Evolutionary conservation across 2,888 invertebrate species (phyloP).

Genomic region (Gortyna flavago): DNA sequence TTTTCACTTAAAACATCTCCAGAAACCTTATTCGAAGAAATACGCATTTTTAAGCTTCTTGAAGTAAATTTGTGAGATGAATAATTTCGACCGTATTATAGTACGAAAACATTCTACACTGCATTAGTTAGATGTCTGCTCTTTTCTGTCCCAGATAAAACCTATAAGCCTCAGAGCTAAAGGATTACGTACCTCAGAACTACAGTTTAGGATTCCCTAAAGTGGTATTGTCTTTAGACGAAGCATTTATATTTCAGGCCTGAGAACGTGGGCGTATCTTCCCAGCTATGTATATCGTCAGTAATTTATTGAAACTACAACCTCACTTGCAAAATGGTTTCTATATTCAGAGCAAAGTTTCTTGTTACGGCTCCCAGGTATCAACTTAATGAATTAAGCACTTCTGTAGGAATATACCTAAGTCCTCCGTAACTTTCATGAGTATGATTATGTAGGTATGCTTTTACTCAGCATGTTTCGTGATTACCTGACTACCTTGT

Average conservation of each 20-base stretch:
- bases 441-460: neutral
- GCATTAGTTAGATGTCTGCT: neutral
- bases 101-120: neutral
- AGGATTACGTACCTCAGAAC: slow-evolving; percentile 26
- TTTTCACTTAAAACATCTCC: slow-evolving; percentile 31
- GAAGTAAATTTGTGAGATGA: slow-evolving; percentile 6
- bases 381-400: slow-evolving; percentile 54
- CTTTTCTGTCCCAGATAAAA: slow-evolving; percentile 23
- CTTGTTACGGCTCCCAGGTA: slow-evolving; percentile 31
- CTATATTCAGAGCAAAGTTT: slow-evolving; percentile 47
- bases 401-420: slow-evolving; percentile 25
- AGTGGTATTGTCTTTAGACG: slow-evolving; percentile 30
- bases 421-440: slow-evolving; percentile 13
- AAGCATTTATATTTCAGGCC: slow-evolving; percentile 43
- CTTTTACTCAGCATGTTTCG: slow-evolving; percentile 3
- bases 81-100: neutral
- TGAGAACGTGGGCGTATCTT: slow-evolving; percentile 23
- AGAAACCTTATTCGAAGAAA: slow-evolving; percentile 21
- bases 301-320: slow-evolving; percentile 61
- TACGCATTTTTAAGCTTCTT: slow-evolving; percentile 36
- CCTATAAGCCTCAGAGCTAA: slow-evolving; percentile 11
- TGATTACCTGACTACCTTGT: neutral
- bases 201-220: slow-evolving; percentile 29
- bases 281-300: slow-evolving; percentile 38
- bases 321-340: slow-evolving; percentile 43